Conservation (phyloP, 2,888 invertebrate genomes). For the Lordiphosa fenestrarum region DNA sequence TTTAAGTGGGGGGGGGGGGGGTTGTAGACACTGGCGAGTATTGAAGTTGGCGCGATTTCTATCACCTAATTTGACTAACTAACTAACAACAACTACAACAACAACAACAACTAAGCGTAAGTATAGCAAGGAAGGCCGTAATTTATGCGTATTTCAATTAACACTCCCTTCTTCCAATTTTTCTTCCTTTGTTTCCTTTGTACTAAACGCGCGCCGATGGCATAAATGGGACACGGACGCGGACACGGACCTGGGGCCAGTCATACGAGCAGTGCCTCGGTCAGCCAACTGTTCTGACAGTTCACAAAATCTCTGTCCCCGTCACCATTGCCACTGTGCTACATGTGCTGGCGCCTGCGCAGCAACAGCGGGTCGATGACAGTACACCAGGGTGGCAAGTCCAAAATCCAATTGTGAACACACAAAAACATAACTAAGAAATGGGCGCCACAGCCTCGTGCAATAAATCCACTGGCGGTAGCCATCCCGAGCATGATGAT, state of each 20-base stretch:
- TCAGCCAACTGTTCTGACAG: slow-evolving; percentile 25
- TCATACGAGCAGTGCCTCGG: slow-evolving; percentile 26
- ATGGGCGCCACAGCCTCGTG: slow-evolving; percentile 70
- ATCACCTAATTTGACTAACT: background rate
- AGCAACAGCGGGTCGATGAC: slow-evolving; percentile 24
- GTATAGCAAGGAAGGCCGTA: background rate
- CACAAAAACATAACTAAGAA: slow-evolving; percentile 7
- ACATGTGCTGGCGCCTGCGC: slow-evolving; percentile 41
- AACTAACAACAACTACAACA: no score
- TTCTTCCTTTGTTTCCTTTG: slow-evolving; percentile 8
- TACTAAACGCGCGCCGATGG: slow-evolving; percentile 30
- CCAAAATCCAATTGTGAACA: background rate
- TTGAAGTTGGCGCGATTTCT: no score
- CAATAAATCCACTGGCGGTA: slow-evolving; percentile 45
- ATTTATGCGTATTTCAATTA: background rate
- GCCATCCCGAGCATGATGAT: slow-evolving; percentile 71
- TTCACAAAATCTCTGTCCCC: slow-evolving; percentile 4
- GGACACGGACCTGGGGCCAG: slow-evolving; percentile 18
- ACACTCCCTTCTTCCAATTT: background rate
- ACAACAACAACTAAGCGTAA: no score
- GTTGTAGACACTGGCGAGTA: no score
- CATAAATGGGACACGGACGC: slow-evolving; percentile 9
- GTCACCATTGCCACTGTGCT: slow-evolving; percentile 2
- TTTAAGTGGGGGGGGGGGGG: no score
- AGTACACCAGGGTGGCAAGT: slow-evolving; percentile 21